Conservation (phyloP, 1,140 invertebrate genomes). For the Monochamus saltuarius region DNA sequence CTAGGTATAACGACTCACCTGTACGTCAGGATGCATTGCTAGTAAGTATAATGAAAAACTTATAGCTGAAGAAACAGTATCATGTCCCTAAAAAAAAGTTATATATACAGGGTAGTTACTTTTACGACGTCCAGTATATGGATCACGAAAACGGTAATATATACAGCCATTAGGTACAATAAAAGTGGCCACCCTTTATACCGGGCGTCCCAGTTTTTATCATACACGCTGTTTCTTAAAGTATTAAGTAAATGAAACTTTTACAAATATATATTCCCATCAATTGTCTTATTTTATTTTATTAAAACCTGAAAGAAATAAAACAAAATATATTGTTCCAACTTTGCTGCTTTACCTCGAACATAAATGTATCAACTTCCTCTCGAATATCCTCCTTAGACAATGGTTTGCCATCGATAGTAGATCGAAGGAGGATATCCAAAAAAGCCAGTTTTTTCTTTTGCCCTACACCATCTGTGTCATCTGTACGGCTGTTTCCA, state of each 20-base stretch:
- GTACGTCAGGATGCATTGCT: slow-evolving; percentile 59
- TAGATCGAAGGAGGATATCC: slow-evolving; percentile 68
- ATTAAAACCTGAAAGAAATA: no score
- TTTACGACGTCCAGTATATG: no score
- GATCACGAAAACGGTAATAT: no score
- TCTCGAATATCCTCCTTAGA: slow-evolving; percentile 70
- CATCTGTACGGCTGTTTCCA: slow-evolving; percentile 6
- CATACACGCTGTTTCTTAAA: no score
- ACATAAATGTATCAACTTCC: slow-evolving; percentile 86
- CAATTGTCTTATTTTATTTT: no score
- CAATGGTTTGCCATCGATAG: slow-evolving; percentile 59
- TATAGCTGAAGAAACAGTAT: slow-evolving; percentile 65
- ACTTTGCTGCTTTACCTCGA: slow-evolving; percentile 61
- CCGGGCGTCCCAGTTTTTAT: no score
- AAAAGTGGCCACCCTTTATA: no score
- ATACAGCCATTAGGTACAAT: no score
- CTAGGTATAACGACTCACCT: slow-evolving; percentile 50
- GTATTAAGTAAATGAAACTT: no score
- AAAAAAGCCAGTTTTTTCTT: slow-evolving; percentile 69
- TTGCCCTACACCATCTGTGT: slow-evolving; percentile 40
- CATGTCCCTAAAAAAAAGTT: slow-evolving; percentile 69
- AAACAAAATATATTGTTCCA: no score
- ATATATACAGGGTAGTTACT: no score
- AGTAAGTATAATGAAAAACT: slow-evolving; percentile 60
- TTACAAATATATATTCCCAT: no score